phyloP scores from a whole-genome alignment of 1,140 invertebrate genomes.

The Calliphora vicina region DNA sequence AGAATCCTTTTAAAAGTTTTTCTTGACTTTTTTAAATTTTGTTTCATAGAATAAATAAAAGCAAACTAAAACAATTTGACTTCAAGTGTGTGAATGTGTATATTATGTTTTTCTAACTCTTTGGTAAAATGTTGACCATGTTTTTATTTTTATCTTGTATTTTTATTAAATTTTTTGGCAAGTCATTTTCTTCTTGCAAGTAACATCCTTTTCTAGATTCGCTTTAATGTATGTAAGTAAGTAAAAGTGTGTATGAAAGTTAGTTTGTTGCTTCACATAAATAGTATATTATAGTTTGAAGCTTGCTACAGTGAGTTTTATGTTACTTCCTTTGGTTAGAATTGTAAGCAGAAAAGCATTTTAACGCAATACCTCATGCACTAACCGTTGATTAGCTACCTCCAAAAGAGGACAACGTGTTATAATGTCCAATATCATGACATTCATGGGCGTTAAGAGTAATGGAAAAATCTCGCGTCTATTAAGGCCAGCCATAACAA shows the following conservation, averaged over 20 bases:
- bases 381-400: no score
- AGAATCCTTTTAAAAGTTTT: not conserved
- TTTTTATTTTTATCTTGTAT: not conserved
- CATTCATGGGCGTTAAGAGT: no score
- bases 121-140: not conserved
- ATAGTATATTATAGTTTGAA: not conserved
- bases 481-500: no score
- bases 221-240: not conserved
- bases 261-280: not conserved
- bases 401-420: no score
- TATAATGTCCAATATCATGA: no score
- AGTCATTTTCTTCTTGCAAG: not conserved
- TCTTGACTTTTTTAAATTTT: not conserved
- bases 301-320: no score
- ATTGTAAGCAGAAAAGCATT: no score
- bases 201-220: not conserved
- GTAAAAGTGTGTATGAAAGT: not conserved
- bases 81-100: not conserved
- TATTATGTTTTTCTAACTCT: not conserved
- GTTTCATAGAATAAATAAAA: not conserved
- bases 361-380: no score
- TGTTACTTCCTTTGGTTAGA: no score
- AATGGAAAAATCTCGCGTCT: no score
- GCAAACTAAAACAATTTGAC: not conserved
- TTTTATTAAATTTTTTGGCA: not conserved